A percentile compares a stretch with the other conserved stretches of the same genome.
Conservation (phyloP, 2,888 invertebrate genomes). For the Hypena proboscidalis region DNA sequence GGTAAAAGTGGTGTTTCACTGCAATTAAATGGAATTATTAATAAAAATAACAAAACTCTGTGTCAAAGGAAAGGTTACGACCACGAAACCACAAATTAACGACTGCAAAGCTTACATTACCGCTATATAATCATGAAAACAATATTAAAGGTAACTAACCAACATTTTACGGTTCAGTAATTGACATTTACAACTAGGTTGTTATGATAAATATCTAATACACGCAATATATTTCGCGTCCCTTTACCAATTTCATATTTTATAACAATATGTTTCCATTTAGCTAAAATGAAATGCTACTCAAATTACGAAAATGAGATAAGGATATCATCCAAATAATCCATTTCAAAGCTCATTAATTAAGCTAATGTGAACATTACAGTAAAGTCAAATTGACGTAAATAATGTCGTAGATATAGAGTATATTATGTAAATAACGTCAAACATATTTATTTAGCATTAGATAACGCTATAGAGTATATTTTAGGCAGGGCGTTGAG, state of each 20-base stretch:
- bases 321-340: background rate
- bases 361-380: slow-evolving; percentile 11
- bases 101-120: background rate
- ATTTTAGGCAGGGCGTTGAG: slow-evolving; percentile 17
- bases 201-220: background rate
- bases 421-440: slow-evolving; percentile 51
- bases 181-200: background rate
- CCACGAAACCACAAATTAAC: background rate
- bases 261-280: too few species aligned
- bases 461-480: slow-evolving; percentile 45
- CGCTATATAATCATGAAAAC: background rate
- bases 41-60: too few species aligned
- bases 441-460: slow-evolving; percentile 44
- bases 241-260: too few species aligned
- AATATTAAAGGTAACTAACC: background rate
- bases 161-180: background rate
- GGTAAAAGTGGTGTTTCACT: too few species aligned
- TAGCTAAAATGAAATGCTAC: too few species aligned
- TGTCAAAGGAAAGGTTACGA: background rate
- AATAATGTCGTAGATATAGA: slow-evolving; percentile 32
- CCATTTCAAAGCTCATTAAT: background rate
- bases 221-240: too few species aligned
- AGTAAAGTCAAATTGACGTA: slow-evolving; percentile 26
- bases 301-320: too few species aligned
- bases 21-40: too few species aligned